These are phyloP conservation scores for Sylvilagus floridanus DNA, from an alignment of 2,797 vertebrate species.

Conservation along the genomic window DNA sequence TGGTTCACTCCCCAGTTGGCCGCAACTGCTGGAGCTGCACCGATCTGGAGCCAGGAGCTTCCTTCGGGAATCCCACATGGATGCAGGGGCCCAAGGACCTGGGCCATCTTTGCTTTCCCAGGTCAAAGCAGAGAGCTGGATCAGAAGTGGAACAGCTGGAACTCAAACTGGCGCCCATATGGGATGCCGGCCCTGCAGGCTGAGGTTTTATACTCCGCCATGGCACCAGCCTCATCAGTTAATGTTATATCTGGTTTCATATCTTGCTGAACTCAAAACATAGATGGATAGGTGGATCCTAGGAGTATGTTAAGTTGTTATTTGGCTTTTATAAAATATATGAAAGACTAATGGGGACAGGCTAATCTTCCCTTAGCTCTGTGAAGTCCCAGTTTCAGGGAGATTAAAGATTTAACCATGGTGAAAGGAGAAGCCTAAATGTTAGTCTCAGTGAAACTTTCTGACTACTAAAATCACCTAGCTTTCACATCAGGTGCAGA, in stretches of 20 bases:
- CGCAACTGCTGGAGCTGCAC: no score
- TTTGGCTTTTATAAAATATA: background rate
- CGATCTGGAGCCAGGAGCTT: no score
- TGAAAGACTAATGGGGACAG: background rate
- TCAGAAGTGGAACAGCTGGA: no score
- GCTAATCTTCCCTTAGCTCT: background rate
- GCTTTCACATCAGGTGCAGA: background rate
- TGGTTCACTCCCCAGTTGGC: no score
- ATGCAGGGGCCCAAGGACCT: no score
- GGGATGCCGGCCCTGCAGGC: no score
- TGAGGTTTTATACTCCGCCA: no score
- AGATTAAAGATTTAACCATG: constrained; percentile 19
- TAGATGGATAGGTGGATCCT: background rate
- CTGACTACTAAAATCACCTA: constrained; percentile 38
- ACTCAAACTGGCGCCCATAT: no score
- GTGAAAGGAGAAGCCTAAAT: constrained; percentile 29
- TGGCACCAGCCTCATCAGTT: no score
- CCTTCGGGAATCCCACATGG: no score
- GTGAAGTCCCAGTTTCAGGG: constrained; percentile 16
- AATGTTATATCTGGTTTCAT: background rate
- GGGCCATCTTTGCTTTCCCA: no score
- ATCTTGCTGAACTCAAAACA: background rate
- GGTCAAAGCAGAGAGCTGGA: no score
- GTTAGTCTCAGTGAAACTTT: constrained; percentile 15
- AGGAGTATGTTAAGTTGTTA: background rate